phyloP scores from a whole-genome alignment of 2,113 vertebrate species.

The Parus major region DNA sequence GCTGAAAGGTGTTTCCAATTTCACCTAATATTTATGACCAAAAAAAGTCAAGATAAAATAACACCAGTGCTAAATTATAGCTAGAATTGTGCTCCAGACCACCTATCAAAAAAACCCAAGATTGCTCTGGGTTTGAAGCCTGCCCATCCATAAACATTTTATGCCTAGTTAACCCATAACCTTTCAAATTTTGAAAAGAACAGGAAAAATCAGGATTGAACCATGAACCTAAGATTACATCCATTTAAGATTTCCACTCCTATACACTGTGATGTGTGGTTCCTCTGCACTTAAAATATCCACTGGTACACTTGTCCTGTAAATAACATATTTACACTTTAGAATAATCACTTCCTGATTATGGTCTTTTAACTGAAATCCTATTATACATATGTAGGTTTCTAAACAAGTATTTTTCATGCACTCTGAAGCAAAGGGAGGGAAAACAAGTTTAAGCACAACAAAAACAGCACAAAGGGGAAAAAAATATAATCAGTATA shows the following conservation, averaged over 20 bases:
- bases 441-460: constrained; percentile 4
- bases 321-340: constrained; percentile 22
- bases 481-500: background rate
- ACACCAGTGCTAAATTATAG: background rate
- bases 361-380: constrained; percentile 26
- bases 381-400: background rate
- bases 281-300: background rate
- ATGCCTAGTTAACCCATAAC: background rate
- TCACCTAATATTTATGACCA: background rate
- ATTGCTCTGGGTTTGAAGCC: background rate
- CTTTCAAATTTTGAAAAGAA: background rate
- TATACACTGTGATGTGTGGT: background rate
- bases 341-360: constrained; percentile 13
- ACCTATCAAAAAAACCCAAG: background rate
- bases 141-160: background rate
- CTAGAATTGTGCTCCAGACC: background rate
- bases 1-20: background rate
- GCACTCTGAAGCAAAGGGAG: background rate
- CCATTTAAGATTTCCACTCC: background rate
- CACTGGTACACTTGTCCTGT: background rate
- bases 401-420: constrained; percentile 28
- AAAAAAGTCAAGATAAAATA: background rate
- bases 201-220: background rate
- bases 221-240: background rate
- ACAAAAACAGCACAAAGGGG: background rate